Evolutionary conservation across 2,113 vertebrate species (phyloP), one percentile per base, ranked within the genome.

Genomic region (Eublepharis macularius): DNA sequence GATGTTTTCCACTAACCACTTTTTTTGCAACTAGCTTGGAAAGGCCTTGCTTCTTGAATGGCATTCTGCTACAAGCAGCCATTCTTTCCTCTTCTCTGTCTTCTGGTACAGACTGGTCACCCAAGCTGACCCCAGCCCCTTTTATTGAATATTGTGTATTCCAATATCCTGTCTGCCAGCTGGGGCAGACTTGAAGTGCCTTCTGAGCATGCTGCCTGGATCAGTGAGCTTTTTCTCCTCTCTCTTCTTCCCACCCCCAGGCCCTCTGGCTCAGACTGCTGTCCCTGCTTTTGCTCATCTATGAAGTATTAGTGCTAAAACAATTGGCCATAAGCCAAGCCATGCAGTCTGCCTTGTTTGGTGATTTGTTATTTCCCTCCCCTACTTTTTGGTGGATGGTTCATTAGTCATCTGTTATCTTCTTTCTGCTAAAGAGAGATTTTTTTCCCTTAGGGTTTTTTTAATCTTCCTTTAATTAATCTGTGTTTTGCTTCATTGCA

Each of bases 141-240:
- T 85, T 57, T 75, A 77, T 43, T n/a, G 4, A 2, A 72, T 70
- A 68, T 47, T 76, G 2, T 81, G 16, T 19, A 75, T 79, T 84
- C 49, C 77, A 88, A 0, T 86, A 81, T 73, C 69, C 70, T 86
- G 36, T 73, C 49, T 89, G 80, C 82, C 66, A 66, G 75, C 0
- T 0, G 34, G 72, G 0, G 0, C 21, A 43, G 66, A 19, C 11
- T 1, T 51, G 74, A 81, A 63, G 63, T 70, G 47, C 76, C 73
- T 82, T 80, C 0, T 1, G 68, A 84, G 75, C 70, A 63, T 0
- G 65, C 0, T 0, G 45, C 77, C 75, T 36, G 81, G 0, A 0
- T n/a, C 2, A 3, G 43, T 26, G 49, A 87, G 84, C 36, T 51
- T 86, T 19, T 60, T 45, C 39, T 74, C 66, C 60, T 69, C 29